A percentile compares a stretch with the other conserved stretches of the same genome.
These are phyloP conservation scores for Amphiprion ocellaris DNA, from an alignment of 2,113 vertebrate genomes.

Conservation along the genomic window DNA sequence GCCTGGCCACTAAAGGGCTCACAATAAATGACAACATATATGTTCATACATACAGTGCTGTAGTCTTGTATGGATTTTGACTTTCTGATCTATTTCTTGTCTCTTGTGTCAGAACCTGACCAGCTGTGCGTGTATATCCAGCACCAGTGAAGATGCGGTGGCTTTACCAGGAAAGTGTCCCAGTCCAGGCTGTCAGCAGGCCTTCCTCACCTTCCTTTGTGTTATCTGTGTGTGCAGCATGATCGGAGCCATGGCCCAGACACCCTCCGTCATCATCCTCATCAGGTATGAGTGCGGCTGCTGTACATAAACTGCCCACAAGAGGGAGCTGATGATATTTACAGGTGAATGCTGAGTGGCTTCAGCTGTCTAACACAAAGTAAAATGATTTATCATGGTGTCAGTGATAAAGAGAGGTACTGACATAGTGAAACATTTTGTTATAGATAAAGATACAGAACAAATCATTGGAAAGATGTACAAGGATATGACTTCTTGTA, in stretches of 20 bases:
- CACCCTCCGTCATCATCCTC: conserved; percentile 84
- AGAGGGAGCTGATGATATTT: conserved; percentile 55
- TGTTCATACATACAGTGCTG: too few relatives aligned
- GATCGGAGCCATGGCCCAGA: conserved; percentile 86
- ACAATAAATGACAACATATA: background rate
- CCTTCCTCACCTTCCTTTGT: conserved; percentile 85
- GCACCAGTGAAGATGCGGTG: conserved; percentile 71
- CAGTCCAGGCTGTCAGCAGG: conserved; percentile 82
- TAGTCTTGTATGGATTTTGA: too few relatives aligned
- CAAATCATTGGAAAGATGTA: background rate
- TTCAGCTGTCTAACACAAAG: background rate
- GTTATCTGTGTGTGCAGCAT: conserved; percentile 86
- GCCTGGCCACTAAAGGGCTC: background rate
- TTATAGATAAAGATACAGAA: background rate
- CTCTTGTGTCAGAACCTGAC: conserved; percentile 79
- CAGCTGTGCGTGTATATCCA: conserved; percentile 80
- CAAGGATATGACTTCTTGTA: background rate
- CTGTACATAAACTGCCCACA: conserved; percentile 27
- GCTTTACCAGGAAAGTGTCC: conserved; percentile 84
- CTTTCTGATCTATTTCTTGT: background rate
- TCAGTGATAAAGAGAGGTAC: background rate
- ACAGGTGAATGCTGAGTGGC: too few relatives aligned
- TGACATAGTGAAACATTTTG: background rate
- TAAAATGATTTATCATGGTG: conserved; percentile 7
- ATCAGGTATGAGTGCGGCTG: conserved; percentile 72